Conservation (phyloP, 2,113 vertebrate species). For the Dasyornis broadbenti region DNA sequence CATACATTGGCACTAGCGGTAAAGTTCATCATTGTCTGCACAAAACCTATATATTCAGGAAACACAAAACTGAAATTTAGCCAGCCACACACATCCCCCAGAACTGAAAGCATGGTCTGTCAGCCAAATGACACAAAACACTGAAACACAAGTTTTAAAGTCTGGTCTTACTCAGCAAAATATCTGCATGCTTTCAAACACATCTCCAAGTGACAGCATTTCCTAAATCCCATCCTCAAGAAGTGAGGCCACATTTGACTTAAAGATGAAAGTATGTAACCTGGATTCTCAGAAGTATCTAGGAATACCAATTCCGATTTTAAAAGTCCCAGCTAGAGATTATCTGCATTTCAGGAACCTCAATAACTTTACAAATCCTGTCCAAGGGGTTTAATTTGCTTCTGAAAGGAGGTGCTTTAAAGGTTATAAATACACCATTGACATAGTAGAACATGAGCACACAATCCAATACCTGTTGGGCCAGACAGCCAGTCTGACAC, state of each 20-base stretch:
- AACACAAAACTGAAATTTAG: neutral
- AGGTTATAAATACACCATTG: neutral
- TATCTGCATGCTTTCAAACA: neutral
- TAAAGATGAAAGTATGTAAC: neutral
- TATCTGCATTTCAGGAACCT: neutral
- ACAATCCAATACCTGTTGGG: neutral
- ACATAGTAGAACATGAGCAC: neutral
- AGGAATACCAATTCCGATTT: neutral
- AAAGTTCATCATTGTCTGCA: neutral
- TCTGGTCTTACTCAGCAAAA: neutral
- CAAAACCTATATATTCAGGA: neutral
- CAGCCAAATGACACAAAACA: neutral
- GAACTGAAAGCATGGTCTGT: neutral
- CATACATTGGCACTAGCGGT: neutral
- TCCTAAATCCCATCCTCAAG: neutral
- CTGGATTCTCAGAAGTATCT: neutral
- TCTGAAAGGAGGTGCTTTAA: conserved; percentile 13
- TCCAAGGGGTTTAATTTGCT: neutral
- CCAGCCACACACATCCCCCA: neutral
- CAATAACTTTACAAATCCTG: neutral
- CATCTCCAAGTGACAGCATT: neutral
- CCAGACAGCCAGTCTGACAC: neutral
- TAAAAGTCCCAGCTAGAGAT: neutral
- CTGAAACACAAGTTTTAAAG: neutral
- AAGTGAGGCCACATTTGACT: neutral